A percentile compares a stretch with the other conserved stretches of the same genome.
phyloP scores from a whole-genome alignment of 2,113 vertebrate genomes.

The Deroptyus accipitrinus region DNA sequence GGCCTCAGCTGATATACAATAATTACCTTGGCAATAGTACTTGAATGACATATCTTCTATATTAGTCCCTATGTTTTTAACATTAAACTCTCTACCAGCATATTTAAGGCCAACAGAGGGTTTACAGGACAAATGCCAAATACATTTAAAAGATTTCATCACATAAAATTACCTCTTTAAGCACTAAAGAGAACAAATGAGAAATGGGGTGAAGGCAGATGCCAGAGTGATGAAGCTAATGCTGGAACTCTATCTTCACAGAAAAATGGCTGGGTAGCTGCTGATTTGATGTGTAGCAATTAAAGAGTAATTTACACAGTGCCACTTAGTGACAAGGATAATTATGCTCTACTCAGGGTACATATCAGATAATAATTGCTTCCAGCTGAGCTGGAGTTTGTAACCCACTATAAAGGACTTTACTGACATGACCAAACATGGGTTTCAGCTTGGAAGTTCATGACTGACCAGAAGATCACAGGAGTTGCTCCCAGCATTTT shows the following conservation, averaged over 20 bases:
- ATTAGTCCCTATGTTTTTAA: neutral
- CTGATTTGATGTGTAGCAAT: slow-evolving; percentile 41
- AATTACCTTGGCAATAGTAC: neutral
- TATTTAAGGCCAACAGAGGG: neutral
- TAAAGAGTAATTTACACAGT: slow-evolving; percentile 64
- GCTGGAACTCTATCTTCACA: slow-evolving; percentile 7
- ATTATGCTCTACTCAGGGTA: slow-evolving; percentile 53
- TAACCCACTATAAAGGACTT: neutral
- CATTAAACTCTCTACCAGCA: neutral
- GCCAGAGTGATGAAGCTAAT: neutral
- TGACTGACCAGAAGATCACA: neutral
- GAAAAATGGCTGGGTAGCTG: slow-evolving; percentile 29
- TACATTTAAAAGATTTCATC: neutral
- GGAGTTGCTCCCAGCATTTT: neutral
- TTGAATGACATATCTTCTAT: neutral
- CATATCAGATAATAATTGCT: slow-evolving; percentile 54
- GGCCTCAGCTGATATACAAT: neutral
- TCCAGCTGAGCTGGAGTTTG: slow-evolving; percentile 52
- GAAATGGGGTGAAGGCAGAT: neutral
- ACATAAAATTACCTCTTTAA: neutral
- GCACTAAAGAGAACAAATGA: neutral
- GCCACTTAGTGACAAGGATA: slow-evolving; percentile 59
- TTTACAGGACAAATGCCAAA: slow-evolving; percentile 17
- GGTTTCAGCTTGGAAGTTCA: neutral
- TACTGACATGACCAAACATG: neutral